A percentile compares a stretch with the other conserved stretches of the same genome.
phyloP scores from a whole-genome alignment of 1,140 invertebrate species.

The Tenebrio molitor region DNA sequence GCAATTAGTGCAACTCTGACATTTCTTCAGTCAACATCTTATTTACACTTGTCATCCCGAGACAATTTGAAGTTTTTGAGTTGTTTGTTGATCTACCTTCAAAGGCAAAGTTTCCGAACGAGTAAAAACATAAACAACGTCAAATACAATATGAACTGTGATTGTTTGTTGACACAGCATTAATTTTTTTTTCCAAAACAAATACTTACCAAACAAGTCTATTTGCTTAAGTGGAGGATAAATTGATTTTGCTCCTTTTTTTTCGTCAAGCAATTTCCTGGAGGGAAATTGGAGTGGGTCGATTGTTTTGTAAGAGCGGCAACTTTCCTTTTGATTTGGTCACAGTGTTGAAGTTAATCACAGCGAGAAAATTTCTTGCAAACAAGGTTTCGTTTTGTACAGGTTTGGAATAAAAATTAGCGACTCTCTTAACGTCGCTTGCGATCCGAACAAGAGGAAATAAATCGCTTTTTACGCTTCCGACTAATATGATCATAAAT shows the following conservation, averaged over 20 bases:
- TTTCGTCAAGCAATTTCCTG: conserved; percentile 32
- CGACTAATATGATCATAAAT: conserved; percentile 52
- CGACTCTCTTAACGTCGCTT: conserved; percentile 5
- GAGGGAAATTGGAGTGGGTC: conserved; percentile 16
- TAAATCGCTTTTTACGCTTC: conserved; percentile 43
- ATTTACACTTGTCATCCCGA: too few species aligned
- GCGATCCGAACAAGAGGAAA: conserved; percentile 6
- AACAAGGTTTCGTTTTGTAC: conserved; percentile 1
- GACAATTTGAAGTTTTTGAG: too few species aligned
- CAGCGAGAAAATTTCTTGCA: conserved; percentile 6
- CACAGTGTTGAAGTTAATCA: conserved; percentile 27
- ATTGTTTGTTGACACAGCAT: too few species aligned
- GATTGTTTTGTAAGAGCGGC: conserved; percentile 26
- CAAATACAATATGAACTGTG: too few species aligned
- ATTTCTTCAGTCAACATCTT: too few species aligned
- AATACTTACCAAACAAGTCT: not conserved
- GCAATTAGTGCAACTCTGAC: too few species aligned
- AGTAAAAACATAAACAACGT: too few species aligned
- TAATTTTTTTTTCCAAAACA: too few species aligned
- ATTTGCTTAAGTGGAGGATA: conserved; percentile 22
- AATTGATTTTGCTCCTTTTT: conserved; percentile 24
- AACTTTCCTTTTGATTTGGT: conserved; percentile 22
- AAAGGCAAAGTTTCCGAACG: too few species aligned
- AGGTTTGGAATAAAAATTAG: conserved; percentile 4
- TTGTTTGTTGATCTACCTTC: too few species aligned